These are phyloP conservation scores for Gymnoscelis rufifasciata DNA, from an alignment of 2,888 invertebrate genomes.

Conservation along the genomic window DNA sequence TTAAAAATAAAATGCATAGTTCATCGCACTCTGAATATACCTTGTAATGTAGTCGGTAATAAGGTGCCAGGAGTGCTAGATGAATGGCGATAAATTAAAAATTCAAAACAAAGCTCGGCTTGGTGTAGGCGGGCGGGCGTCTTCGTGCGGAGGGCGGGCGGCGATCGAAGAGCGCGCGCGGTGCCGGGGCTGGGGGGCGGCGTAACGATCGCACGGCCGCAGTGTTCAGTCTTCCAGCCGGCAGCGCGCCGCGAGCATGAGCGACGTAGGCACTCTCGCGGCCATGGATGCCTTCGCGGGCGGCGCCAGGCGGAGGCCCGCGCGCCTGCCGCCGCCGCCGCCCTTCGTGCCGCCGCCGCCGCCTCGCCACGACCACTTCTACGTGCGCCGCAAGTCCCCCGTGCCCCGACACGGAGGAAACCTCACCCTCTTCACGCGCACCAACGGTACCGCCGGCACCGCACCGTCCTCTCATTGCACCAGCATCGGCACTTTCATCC, in stretches of 20 bases:
- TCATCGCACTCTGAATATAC: slow-evolving; percentile 24
- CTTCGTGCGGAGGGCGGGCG: slow-evolving; percentile 68
- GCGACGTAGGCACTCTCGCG: slow-evolving; percentile 78
- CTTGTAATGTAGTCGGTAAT: slow-evolving; percentile 40
- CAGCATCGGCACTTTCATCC: slow-evolving; percentile 19
- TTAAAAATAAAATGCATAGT: slow-evolving; percentile 22
- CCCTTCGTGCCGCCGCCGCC: slow-evolving; percentile 72
- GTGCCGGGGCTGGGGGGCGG: slow-evolving; percentile 54
- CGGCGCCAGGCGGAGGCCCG: slow-evolving; percentile 72
- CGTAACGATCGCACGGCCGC: slow-evolving; percentile 60
- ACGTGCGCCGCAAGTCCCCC: slow-evolving; percentile 75
- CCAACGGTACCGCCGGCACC: slow-evolving; percentile 58
- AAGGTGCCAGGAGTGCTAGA: slow-evolving; percentile 51
- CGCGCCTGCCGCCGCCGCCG: slow-evolving; percentile 72
- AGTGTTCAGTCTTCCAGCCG: slow-evolving; percentile 76
- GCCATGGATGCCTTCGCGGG: slow-evolving; percentile 77
- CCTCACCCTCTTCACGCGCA: slow-evolving; percentile 72
- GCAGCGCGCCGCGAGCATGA: slow-evolving; percentile 75
- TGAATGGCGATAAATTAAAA: slow-evolving; percentile 76
- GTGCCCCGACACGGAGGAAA: slow-evolving; percentile 63
- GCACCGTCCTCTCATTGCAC: slow-evolving; percentile 28
- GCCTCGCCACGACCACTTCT: slow-evolving; percentile 72
- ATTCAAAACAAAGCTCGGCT: slow-evolving; percentile 72
- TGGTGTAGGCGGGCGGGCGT: slow-evolving; percentile 66
- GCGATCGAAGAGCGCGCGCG: slow-evolving; percentile 75